Evolutionary conservation across 2,888 invertebrate genomes (phyloP).

Genomic region (Hipparchia semele): DNA sequence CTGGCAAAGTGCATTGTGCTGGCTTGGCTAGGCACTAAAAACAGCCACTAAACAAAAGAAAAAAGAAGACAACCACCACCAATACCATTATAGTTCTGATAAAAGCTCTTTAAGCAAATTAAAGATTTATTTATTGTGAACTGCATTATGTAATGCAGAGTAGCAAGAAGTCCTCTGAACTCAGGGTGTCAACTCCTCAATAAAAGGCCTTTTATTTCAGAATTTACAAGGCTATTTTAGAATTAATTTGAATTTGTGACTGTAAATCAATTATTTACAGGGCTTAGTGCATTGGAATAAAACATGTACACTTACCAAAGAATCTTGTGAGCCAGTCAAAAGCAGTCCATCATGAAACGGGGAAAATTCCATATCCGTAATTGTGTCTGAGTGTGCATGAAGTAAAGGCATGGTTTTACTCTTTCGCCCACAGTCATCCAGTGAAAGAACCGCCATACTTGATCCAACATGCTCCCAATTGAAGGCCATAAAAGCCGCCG

Average conservation of each 20-base stretch:
- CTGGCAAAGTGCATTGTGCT: too few relatives aligned
- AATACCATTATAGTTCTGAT: too few relatives aligned
- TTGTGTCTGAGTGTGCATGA: slow-evolving; percentile 94
- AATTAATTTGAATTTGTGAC: too few relatives aligned
- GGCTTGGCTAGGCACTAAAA: too few relatives aligned
- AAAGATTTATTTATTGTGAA: too few relatives aligned
- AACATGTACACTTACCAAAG: slow-evolving; percentile 83
- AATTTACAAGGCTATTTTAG: too few relatives aligned
- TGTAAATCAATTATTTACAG: too few relatives aligned
- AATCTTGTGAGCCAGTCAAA: slow-evolving; percentile 95
- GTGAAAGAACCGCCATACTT: slow-evolving; percentile 93
- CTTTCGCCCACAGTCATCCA: slow-evolving; percentile 94
- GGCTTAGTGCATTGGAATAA: background rate
- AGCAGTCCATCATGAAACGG: slow-evolving; percentile 97
- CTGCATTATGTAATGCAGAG: too few relatives aligned
- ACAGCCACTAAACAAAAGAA: too few relatives aligned
- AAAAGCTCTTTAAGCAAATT: too few relatives aligned
- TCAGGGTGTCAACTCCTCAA: background rate
- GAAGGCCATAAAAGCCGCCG: slow-evolving; percentile 96
- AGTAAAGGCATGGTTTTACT: slow-evolving; percentile 94
- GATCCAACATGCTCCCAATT: slow-evolving; percentile 97
- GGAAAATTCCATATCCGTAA: slow-evolving; percentile 97
- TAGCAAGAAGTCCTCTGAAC: too few relatives aligned
- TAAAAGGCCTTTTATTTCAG: background rate
- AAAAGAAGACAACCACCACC: too few relatives aligned